Base-by-base conservation (phyloP, 2,888 invertebrate genomes). In the Artemia sinica region DNA sequence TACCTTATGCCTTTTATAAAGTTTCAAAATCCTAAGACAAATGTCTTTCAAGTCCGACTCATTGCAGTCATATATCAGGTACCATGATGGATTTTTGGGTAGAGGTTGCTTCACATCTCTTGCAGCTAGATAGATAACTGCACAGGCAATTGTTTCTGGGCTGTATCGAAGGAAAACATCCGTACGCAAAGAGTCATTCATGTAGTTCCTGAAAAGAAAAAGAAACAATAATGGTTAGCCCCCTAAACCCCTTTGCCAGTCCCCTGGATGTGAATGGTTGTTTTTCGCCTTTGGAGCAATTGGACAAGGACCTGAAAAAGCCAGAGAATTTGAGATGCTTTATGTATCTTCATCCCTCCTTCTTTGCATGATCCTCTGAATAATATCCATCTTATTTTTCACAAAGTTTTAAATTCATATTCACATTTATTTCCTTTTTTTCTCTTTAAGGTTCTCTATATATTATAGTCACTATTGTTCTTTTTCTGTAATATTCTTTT, bases 171-270 rank as follows among this genome's bases (percentile, higher is more conserved):
- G 86, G 78, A 98, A 99, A 0, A 95, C 94, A 79, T 97, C 93
- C 0, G 96, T 95, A 51, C 97, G 83, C 67, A 99, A 80, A 0
- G 96, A 91, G 81, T 99, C 98, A 78, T 99, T 99, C 97, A 99
- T 99, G 79, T 96, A 98, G 78, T 97, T 97, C 85, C 84, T 85
- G 75, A 8, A 77, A 75, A 68, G 69, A 71, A 70, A 72, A 67
- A 67, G 67, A 51, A 63, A 65, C 51, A 18, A 69, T 14, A 18
- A 58, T 58, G n/a, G 8, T 58, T 58, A 14, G 9, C 58, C 58
- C 58, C 58, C 58, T 58, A 18, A 58, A n/a, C 58, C 58, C 58
- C 41, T 41, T 41, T 1, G 41, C 41, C 41, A 41, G 41, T 41
- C 41, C 41, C 41, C 41, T 41, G 41, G 41, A 41, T 41, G 41